Conservation (phyloP, 2,113 vertebrate species). For the Otus sunia region DNA sequence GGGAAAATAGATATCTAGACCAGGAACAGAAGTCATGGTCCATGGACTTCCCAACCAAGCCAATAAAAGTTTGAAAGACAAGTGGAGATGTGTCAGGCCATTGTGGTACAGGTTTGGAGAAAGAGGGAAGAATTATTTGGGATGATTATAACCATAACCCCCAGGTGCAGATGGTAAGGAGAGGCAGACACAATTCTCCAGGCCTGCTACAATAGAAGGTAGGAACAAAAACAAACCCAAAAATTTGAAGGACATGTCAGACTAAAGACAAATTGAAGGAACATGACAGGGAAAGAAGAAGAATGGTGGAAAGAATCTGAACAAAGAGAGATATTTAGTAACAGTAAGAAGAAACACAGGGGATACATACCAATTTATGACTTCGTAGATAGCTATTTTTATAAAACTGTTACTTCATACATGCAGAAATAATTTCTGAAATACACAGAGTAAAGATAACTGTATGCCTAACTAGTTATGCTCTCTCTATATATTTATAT, state of each 20-base stretch:
- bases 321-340: neutral
- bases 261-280: neutral
- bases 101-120: neutral
- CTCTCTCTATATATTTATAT: neutral
- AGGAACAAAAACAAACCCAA: neutral
- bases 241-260: neutral
- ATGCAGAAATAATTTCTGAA: neutral
- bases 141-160: neutral
- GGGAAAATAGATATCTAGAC: neutral
- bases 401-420: neutral
- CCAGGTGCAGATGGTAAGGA: neutral
- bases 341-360: neutral
- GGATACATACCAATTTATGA: neutral
- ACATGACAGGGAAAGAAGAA: neutral
- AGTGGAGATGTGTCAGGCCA: neutral
- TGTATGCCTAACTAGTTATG: neutral
- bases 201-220: neutral
- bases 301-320: neutral
- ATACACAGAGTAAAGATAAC: neutral
- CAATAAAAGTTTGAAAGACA: neutral
- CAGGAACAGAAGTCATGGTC: neutral
- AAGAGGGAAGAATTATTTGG: neutral
- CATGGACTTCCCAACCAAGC: neutral
- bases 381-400: neutral
- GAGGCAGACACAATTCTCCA: neutral